These are phyloP conservation scores for Ischnura elegans DNA, from an alignment of 2,888 invertebrate genomes.

Conservation along the genomic window DNA sequence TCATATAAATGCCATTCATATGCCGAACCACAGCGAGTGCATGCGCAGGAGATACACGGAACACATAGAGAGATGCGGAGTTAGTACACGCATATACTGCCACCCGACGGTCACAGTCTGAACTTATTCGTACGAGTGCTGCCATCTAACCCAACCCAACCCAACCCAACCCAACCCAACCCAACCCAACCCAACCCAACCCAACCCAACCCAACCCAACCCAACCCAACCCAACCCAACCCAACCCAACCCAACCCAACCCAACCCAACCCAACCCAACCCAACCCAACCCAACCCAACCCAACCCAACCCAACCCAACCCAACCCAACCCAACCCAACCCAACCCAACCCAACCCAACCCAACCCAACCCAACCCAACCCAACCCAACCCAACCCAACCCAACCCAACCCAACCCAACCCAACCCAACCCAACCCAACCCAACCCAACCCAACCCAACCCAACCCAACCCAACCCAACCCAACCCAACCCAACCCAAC, in stretches of 20 bases:
- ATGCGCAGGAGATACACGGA: too few species aligned
- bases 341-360: constrained; percentile 58
- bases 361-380: constrained; percentile 58
- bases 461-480: constrained; percentile 58
- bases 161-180: constrained; percentile 13
- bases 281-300: constrained; percentile 58
- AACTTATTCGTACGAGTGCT: too few species aligned
- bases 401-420: constrained; percentile 58
- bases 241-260: constrained; percentile 51
- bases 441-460: constrained; percentile 58
- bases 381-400: constrained; percentile 58
- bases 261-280: constrained; percentile 58
- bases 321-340: constrained; percentile 58
- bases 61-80: too few species aligned
- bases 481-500: constrained; percentile 58
- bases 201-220: constrained; percentile 56
- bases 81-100: too few species aligned
- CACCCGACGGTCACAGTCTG: too few species aligned
- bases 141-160: too few species aligned
- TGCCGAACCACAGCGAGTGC: too few species aligned
- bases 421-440: constrained; percentile 58
- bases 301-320: constrained; percentile 58
- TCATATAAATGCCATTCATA: too few species aligned
- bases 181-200: constrained; percentile 58
- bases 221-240: constrained; percentile 55